Percentiles rank a stretch among this genome's conserved stretches.
These are phyloP conservation scores for Melanotaenia boesemani DNA, from an alignment of 2,797 vertebrate species.

Conservation along the genomic window DNA sequence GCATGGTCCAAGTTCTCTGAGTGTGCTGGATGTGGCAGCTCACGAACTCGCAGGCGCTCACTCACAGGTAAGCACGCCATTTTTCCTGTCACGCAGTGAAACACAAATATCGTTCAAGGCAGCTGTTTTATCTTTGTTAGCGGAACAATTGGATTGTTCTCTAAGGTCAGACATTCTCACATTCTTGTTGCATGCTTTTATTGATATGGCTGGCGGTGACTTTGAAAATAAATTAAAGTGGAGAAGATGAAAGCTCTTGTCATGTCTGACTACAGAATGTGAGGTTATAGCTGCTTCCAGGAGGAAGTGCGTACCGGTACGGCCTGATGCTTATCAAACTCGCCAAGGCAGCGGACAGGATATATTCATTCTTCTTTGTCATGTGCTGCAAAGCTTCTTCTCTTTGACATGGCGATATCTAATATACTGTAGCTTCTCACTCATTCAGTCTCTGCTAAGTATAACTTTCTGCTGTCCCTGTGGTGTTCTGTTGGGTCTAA, in stretches of 20 bases:
- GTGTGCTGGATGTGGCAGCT: conserved; percentile 86
- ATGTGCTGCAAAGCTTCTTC: not conserved
- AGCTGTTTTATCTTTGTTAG: conserved; percentile 6
- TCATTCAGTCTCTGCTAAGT: conserved; percentile 17
- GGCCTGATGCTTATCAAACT: conserved; percentile 16
- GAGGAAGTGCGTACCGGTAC: not conserved
- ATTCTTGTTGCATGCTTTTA: conserved; percentile 12
- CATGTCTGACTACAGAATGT: not conserved
- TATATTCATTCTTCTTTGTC: conserved; percentile 8
- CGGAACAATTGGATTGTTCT: conserved; percentile 15
- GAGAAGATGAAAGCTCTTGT: conserved; percentile 18
- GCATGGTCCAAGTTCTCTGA: conserved; percentile 93
- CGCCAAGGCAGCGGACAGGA: not conserved
- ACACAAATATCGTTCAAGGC: conserved; percentile 1
- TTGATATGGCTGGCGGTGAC: conserved; percentile 5
- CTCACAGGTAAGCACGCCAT: conserved; percentile 85
- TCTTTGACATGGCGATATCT: conserved; percentile 1
- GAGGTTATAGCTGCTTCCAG: conserved; percentile 9
- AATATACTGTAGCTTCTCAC: not conserved
- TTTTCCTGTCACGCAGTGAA: conserved; percentile 1
- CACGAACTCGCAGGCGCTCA: conserved; percentile 82
- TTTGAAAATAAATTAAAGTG: conserved; percentile 18
- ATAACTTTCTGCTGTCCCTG: conserved; percentile 39
- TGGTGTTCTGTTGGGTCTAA: conserved; percentile 46
- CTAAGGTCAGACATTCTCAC: conserved; percentile 6